Evolutionary conservation across 2,797 vertebrate genomes (phyloP).

Genomic region (Syndactyla subalaris): DNA sequence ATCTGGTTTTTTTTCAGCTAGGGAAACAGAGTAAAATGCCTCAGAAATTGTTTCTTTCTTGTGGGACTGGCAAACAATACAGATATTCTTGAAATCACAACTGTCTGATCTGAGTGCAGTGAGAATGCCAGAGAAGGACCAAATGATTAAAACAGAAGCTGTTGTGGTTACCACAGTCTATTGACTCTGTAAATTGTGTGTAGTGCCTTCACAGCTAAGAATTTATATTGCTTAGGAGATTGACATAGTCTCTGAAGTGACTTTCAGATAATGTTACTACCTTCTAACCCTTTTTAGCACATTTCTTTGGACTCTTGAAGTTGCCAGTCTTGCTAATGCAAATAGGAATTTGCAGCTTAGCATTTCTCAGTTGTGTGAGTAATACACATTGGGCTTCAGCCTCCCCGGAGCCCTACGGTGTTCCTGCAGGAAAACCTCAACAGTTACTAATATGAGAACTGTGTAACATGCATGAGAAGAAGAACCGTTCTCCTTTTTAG

Average conservation of each 20-base stretch:
- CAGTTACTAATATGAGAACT: not conserved
- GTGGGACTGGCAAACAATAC: not conserved
- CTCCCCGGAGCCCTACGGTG: not conserved
- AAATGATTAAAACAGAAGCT: slow-evolving; percentile 35
- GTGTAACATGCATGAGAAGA: not conserved
- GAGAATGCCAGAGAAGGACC: not conserved
- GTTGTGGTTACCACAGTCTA: slow-evolving; percentile 4
- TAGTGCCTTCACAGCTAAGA: slow-evolving; percentile 21
- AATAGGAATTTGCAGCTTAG: slow-evolving; percentile 57
- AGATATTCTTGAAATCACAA: not conserved
- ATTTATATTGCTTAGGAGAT: slow-evolving; percentile 22
- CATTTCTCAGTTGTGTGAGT: slow-evolving; percentile 49
- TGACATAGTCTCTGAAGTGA: slow-evolving; percentile 20
- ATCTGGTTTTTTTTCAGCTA: not conserved
- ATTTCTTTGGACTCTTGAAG: slow-evolving; percentile 45
- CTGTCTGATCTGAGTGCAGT: not conserved
- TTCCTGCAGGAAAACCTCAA: not conserved
- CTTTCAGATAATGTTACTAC: slow-evolving; percentile 45
- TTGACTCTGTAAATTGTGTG: slow-evolving; percentile 42
- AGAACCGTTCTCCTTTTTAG: not conserved
- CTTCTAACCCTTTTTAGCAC: not conserved
- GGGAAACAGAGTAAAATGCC: not conserved
- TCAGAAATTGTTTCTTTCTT: not conserved
- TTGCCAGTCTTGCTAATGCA: slow-evolving; percentile 60
- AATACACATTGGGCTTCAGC: slow-evolving; percentile 38